Evolutionary conservation across 2,797 vertebrate genomes (phyloP).

Genomic region (Sandelia bainsii): DNA sequence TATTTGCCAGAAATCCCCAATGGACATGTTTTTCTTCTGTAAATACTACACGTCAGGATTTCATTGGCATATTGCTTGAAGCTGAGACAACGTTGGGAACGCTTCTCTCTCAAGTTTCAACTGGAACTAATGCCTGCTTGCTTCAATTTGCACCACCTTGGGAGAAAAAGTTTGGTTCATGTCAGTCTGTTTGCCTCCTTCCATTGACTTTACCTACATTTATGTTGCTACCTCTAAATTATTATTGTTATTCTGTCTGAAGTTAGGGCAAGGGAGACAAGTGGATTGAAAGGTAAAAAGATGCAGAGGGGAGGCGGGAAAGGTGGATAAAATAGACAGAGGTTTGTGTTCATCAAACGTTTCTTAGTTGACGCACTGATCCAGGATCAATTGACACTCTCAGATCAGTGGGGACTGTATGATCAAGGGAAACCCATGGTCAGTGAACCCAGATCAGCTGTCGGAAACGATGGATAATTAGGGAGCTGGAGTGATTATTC

Average conservation of each 20-base stretch:
- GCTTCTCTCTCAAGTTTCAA: conserved; percentile 57
- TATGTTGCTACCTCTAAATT: conserved; percentile 21
- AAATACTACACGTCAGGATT: conserved; percentile 50
- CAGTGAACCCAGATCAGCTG: conserved; percentile 73
- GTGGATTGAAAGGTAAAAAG: conserved; percentile 20
- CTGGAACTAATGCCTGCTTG: conserved; percentile 57
- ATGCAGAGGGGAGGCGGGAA: not conserved
- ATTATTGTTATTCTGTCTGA: conserved; percentile 50
- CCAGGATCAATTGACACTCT: conserved; percentile 63
- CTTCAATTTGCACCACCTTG: conserved; percentile 57
- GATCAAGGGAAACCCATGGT: conserved; percentile 68
- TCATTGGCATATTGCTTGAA: conserved; percentile 52
- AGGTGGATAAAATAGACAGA: conserved; percentile 41
- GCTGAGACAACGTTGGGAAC: conserved; percentile 38
- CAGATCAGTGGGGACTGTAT: conserved; percentile 56
- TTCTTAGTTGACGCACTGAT: conserved; percentile 58
- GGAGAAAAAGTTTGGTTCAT: conserved; percentile 53
- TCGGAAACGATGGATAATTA: conserved; percentile 69
- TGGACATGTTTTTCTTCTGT: conserved; percentile 47
- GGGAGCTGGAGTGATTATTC: conserved; percentile 66
- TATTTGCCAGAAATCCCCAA: conserved; percentile 49
- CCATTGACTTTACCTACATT: conserved; percentile 61
- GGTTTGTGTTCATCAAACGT: conserved; percentile 60
- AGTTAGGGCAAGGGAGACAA: conserved; percentile 16
- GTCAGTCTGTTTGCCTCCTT: conserved; percentile 33